phyloP scores from a whole-genome alignment of 2,797 vertebrate genomes.

The Centroberyx gerrardi region DNA sequence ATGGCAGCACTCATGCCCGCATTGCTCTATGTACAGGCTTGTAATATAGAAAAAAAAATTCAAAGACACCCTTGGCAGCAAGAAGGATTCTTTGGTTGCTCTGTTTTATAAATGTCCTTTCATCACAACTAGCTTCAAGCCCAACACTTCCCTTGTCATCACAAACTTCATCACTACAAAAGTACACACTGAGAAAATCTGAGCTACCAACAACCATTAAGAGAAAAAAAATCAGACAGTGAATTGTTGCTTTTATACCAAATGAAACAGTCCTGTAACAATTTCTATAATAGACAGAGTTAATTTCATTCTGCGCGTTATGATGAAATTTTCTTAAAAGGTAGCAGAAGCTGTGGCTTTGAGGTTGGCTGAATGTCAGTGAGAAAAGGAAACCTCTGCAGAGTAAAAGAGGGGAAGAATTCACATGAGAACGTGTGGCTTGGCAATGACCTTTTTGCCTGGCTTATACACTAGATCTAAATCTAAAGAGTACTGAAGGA shows the following conservation, averaged over 20 bases:
- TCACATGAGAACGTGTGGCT: slow-evolving; percentile 11
- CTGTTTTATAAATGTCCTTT: neutral
- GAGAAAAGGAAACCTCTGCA: slow-evolving; percentile 31
- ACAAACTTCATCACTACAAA: neutral
- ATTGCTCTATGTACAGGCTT: slow-evolving; percentile 15
- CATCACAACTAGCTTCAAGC: neutral
- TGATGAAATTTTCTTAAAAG: neutral
- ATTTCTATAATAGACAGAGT: neutral
- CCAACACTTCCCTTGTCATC: neutral
- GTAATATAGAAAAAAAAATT: neutral
- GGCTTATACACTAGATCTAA: slow-evolving; percentile 9
- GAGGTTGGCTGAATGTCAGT: neutral
- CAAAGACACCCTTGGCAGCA: neutral
- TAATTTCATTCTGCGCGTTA: too few species aligned
- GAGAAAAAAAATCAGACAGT: neutral
- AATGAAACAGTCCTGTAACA: neutral
- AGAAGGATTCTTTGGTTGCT: neutral
- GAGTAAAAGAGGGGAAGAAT: slow-evolving; percentile 23
- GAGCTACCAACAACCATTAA: neutral
- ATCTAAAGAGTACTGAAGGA: slow-evolving; percentile 47
- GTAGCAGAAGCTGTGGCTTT: slow-evolving; percentile 46
- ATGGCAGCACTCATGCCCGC: slow-evolving; percentile 7
- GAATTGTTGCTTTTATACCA: neutral
- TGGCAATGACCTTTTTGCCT: slow-evolving; percentile 55
- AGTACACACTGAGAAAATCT: neutral